Conservation (phyloP, 2,888 invertebrate species). For the Balanococcus diminutus region DNA sequence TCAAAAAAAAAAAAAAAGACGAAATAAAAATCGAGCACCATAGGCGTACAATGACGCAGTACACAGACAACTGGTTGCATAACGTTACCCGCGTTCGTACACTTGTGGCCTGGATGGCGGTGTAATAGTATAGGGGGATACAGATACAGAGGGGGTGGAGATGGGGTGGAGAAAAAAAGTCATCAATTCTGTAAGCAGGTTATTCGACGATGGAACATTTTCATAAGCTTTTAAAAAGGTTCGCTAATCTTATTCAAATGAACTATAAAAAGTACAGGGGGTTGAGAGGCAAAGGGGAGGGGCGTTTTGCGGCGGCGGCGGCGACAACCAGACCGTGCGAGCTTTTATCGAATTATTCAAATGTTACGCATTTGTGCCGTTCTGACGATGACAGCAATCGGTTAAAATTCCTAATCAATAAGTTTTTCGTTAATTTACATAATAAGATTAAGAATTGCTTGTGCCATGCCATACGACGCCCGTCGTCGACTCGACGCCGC, state of each 20-base stretch:
- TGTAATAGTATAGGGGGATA: neutral
- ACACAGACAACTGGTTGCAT: neutral
- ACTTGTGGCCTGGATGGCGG: neutral
- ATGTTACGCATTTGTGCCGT: constrained; percentile 29
- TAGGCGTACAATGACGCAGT: constrained; percentile 10
- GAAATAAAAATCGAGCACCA: constrained; percentile 8
- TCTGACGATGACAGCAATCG: constrained; percentile 32
- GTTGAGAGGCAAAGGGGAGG: neutral
- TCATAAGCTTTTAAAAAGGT: constrained; percentile 32
- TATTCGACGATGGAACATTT: neutral
- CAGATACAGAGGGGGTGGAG: neutral
- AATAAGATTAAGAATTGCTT: constrained; percentile 8
- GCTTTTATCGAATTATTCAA: constrained; percentile 42
- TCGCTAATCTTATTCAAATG: constrained; percentile 20
- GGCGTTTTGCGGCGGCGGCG: neutral
- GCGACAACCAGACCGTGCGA: constrained; percentile 16
- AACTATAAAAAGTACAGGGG: neutral
- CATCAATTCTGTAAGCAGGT: constrained; percentile 16
- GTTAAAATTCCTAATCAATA: constrained; percentile 35
- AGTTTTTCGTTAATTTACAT: constrained; percentile 31
- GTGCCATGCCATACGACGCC: neutral
- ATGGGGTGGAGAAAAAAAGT: neutral
- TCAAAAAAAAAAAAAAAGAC: neutral
- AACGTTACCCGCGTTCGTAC: neutral
- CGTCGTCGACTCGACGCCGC: no score